Evolutionary conservation across 2,888 invertebrate genomes (phyloP).

Genomic region (Ophonus ardosiacus): DNA sequence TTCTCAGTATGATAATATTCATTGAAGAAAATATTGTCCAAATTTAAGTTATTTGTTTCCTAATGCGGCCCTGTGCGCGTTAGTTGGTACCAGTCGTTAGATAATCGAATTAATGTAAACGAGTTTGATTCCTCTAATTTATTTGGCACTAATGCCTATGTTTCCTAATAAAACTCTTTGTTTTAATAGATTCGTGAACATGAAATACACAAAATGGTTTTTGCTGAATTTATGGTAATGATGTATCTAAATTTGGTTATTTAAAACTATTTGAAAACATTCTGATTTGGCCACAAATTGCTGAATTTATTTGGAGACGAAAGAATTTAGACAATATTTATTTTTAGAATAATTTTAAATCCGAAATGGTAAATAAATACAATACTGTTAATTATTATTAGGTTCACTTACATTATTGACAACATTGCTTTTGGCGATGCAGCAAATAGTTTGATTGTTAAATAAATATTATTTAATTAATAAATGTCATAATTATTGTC

Average conservation of each 20-base stretch:
- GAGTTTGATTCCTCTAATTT: conserved; percentile 27
- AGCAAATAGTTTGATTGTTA: conserved; percentile 5
- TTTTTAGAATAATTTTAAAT: not conserved
- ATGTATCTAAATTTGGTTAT: conserved; percentile 42
- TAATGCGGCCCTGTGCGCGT: not conserved
- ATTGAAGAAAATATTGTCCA: too few species aligned
- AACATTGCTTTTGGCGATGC: not conserved
- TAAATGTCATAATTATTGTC: conserved; percentile 16
- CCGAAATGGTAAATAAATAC: conserved; percentile 2
- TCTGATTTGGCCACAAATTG: conserved; percentile 4
- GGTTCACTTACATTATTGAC: conserved; percentile 1
- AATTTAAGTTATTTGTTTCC: not conserved
- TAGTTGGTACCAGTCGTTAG: conserved; percentile 16
- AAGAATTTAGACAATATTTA: conserved; percentile 21
- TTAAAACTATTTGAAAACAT: conserved; percentile 34
- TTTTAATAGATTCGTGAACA: conserved; percentile 41
- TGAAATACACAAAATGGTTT: not conserved
- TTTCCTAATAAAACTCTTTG: conserved; percentile 48
- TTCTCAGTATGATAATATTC: too few species aligned
- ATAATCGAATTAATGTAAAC: conserved; percentile 46
- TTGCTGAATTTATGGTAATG: conserved; percentile 40
- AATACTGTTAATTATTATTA: conserved; percentile 10
- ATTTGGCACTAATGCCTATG: conserved; percentile 35
- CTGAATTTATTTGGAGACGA: conserved; percentile 5
- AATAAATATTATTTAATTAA: conserved; percentile 39